Evolutionary conservation across 2,797 vertebrate species (phyloP), one percentile per base, ranked within the genome.

Genomic region (Danio albolineatus): DNA sequence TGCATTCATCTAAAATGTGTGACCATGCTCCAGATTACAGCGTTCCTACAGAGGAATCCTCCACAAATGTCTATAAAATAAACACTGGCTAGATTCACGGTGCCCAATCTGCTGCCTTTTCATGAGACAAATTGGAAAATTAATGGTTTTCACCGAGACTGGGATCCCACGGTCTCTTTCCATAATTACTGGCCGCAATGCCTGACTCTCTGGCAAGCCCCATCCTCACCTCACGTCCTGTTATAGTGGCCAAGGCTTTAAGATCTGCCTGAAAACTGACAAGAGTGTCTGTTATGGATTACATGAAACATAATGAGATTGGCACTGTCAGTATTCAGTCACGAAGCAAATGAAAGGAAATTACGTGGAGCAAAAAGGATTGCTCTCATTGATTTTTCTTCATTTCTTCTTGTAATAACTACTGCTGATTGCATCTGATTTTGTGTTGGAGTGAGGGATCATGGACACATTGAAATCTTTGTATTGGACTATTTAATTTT

Each of bases 301-400:
- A 86, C 86, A 88, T 87, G 61, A 80, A 78, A 59, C 21, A 69
- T 81, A 83, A 85, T 84, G 39, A 86, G 39, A 85, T 84, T 81
- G 76, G 67, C 64, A 44, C 19, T 75, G 54, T 86, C 65, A 82
- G 76, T 74, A 56, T 82, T 86, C 75, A 82, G 43, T 78, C 77
- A 71, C 51, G 71, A 82, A 82, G 82, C 56, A 84, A 82, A 83
- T 82, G 75, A 75, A 81, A 80, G 77, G 67, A 89, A 85, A 86
- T 88, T 70, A 85, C 61, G 83, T 66, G 49, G 46, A 43, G 39
- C 67, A 49, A 10, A 65, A 73, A 44, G 62, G 44, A 66, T 44
- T 53, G 64, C 41, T 19, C 39, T 79, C 62, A 85, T 81, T 73
- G 79, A 84, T 85, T 59, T 73, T 72, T 62, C 57, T 74, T 51